phyloP scores from a whole-genome alignment of 2,888 invertebrate species.

The Glomeris marginata region DNA sequence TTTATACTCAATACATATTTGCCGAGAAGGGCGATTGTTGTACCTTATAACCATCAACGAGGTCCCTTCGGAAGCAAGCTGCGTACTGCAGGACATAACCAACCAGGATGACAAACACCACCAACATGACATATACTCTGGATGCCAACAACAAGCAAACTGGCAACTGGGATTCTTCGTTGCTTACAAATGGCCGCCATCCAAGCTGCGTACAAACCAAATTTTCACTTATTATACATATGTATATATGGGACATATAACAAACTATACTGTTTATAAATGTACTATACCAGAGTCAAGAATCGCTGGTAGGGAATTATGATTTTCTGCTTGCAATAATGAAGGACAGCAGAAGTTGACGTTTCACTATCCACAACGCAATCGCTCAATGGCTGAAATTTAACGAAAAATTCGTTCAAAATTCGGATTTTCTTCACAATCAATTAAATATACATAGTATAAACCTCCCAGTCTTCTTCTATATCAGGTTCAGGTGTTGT shows the following conservation, averaged over 20 bases:
- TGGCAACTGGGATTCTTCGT: slow-evolving; percentile 39
- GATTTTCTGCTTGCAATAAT: slow-evolving; percentile 69
- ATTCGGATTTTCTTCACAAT: too few species aligned
- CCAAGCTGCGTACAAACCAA: slow-evolving; percentile 39
- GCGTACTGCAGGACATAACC: slow-evolving; percentile 65
- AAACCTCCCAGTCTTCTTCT: too few species aligned
- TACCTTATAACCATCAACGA: slow-evolving; percentile 6
- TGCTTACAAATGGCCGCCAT: slow-evolving; percentile 50
- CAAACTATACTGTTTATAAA: too few species aligned
- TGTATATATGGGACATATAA: too few species aligned
- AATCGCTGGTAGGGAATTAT: slow-evolving; percentile 58
- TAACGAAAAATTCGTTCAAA: too few species aligned
- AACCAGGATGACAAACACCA: slow-evolving; percentile 40
- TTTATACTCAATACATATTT: too few species aligned
- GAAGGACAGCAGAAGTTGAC: slow-evolving; percentile 54
- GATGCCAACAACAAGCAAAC: slow-evolving; percentile 43
- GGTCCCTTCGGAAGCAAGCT: slow-evolving; percentile 53
- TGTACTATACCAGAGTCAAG: slow-evolving; percentile 38
- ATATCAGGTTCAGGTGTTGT: too few species aligned
- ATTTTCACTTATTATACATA: not conserved
- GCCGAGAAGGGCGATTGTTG: too few species aligned
- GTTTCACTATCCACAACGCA: too few species aligned
- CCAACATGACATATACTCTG: slow-evolving; percentile 50
- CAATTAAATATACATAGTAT: too few species aligned
- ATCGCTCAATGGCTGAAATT: too few species aligned